Evolutionary conservation across 2,888 invertebrate species (phyloP), one percentile per base, ranked within the genome.

Genomic region (Malachius bipustulatus): DNA sequence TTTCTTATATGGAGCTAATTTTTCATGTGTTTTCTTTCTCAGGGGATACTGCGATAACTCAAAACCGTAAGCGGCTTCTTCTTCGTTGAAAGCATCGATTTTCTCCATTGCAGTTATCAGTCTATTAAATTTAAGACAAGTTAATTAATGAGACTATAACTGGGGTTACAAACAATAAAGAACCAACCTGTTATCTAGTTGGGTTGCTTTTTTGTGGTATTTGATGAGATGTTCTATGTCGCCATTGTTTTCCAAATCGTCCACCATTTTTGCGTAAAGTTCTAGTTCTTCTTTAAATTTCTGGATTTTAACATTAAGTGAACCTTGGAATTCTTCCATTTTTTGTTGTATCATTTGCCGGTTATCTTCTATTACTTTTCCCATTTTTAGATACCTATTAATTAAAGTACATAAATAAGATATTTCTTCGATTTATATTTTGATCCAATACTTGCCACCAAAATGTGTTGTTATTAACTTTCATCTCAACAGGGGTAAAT

Each of bases 11-110:
- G 94, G 93, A 14, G 74, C 71, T 27, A 96, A 64, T 55, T 73
- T 82, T 49, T 90, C 90, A 42, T 81, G 77, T 1, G 79, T 65
- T 50, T 71, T 63, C 60, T 88, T 85, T 41, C 93, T 70, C 42
- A 83, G 69, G 0, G 91, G 89, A 66, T 94, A 96, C 47, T 83
- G 80, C 0, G 93, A 88, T 4, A 79, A 57, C 52, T 90, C 84
- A 77, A 84, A 91, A 8, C 82, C 85, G 55, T 82, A 94, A 11
- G 90, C 73, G 16, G 72, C 66, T 57, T 96, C 96, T 58, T 96
- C 94, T 55, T 80, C 81, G 57, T 96, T 96, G 51, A 96, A 90
- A 39, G 76, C 73, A 51, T 90, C 87, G 42, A 93, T 88, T 40
- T 71, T 77, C 30, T 74, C 71, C 61, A 88, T 74, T 3, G 90